Evolutionary conservation across 2,797 vertebrate genomes (phyloP).

Genomic region (Monodelphis domestica): DNA sequence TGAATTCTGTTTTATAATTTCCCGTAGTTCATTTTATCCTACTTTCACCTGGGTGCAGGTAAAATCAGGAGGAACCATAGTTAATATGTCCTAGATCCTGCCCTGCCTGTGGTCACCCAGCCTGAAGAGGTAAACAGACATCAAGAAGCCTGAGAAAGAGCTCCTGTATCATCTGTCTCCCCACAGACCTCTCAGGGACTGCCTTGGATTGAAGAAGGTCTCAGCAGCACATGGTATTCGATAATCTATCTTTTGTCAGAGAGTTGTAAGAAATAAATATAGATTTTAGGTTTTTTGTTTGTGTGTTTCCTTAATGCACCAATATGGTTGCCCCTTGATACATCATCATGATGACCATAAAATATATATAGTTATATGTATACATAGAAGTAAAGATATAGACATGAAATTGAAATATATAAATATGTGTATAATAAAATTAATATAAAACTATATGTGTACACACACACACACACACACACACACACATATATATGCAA

Average conservation of each 20-base stretch:
- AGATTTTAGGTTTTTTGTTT: constrained; percentile 67
- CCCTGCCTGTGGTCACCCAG: background rate
- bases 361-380: too few relatives aligned
- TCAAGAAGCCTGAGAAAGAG: background rate
- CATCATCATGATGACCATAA: constrained; percentile 41
- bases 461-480: too few relatives aligned
- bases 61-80: background rate
- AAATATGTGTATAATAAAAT: too few relatives aligned
- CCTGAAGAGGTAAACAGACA: background rate
- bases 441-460: too few relatives aligned
- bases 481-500: constrained; percentile 40
- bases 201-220: background rate
- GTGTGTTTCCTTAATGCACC: too few relatives aligned
- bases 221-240: constrained; percentile 49
- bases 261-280: constrained; percentile 61
- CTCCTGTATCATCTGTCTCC: constrained; percentile 19
- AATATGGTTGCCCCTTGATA: constrained; percentile 59
- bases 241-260: constrained; percentile 50
- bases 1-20: background rate
- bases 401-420: too few relatives aligned
- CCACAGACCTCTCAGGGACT: constrained; percentile 46
- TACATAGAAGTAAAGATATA: too few relatives aligned
- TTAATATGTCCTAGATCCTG: background rate
- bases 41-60: background rate
- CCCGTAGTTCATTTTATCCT: background rate